A percentile compares a stretch with the other conserved stretches of the same genome.
Evolutionary conservation across 2,797 vertebrate species (phyloP).

Genomic region (Myoxocephalus aenaeus): DNA sequence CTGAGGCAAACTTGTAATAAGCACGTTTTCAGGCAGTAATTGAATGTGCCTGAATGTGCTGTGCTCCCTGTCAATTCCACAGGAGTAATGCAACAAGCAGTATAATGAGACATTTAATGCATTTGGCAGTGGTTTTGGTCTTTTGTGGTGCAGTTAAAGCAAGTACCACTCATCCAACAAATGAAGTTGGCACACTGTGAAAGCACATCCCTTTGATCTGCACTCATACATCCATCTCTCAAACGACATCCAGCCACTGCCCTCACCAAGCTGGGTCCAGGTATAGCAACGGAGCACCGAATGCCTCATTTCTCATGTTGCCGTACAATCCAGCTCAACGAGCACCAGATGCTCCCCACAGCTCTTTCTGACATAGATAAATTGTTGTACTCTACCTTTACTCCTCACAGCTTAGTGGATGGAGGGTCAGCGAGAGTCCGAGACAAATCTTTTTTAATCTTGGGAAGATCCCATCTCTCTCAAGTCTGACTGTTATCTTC

Average conservation of each 20-base stretch:
- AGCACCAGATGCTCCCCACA: conserved; percentile 45
- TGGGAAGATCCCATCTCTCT: conserved; percentile 39
- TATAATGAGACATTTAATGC: conserved; percentile 38
- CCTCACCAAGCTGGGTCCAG: conserved; percentile 24
- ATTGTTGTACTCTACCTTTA: conserved; percentile 43
- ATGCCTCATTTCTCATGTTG: conserved; percentile 50
- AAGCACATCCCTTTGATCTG: conserved; percentile 43
- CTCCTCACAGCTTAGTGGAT: conserved; percentile 25
- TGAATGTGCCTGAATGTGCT: neutral
- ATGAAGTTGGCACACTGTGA: conserved; percentile 34
- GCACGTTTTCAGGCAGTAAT: conserved; percentile 23
- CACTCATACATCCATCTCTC: conserved; percentile 18
- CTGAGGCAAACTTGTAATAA: neutral
- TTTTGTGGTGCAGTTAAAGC: conserved; percentile 26
- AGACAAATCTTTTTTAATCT: conserved; percentile 48
- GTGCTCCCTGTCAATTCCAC: neutral
- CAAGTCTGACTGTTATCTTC: conserved; percentile 14
- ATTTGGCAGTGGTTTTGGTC: conserved; percentile 1
- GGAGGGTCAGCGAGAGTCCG: conserved; percentile 40
- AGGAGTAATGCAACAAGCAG: conserved; percentile 7
- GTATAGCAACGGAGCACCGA: conserved; percentile 19
- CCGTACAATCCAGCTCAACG: conserved; percentile 28
- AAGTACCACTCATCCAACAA: conserved; percentile 30
- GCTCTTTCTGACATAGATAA: conserved; percentile 67
- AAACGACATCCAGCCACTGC: neutral